phyloP scores from a whole-genome alignment of 2,888 invertebrate species.

The Melieria omissa region DNA sequence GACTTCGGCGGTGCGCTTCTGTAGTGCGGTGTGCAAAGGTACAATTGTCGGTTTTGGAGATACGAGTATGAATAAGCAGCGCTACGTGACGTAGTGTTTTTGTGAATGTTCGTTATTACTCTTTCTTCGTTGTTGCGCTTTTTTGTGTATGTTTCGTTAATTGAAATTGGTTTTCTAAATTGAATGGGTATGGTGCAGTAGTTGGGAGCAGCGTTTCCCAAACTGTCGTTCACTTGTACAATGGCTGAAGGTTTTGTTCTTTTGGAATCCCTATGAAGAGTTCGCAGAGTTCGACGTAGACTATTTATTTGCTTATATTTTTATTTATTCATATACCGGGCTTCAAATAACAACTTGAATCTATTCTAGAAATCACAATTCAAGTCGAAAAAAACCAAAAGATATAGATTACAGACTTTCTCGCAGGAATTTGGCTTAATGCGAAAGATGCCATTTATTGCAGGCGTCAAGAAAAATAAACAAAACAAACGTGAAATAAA shows the following conservation, averaged over 20 bases:
- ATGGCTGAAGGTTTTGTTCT: neutral
- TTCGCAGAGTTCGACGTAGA: too few species aligned
- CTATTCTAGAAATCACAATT: too few species aligned
- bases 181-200: neutral
- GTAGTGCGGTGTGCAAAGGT: slow-evolving; percentile 40
- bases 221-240: neutral
- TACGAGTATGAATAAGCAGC: neutral
- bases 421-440: too few species aligned
- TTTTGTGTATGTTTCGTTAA: slow-evolving; percentile 6
- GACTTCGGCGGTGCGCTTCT: neutral
- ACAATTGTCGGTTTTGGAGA: slow-evolving; percentile 8
- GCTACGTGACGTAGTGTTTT: too few species aligned
- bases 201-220: slow-evolving; percentile 7
- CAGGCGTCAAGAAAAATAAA: too few species aligned
- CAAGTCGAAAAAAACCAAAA: too few species aligned
- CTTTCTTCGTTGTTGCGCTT: neutral
- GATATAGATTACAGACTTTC: too few species aligned
- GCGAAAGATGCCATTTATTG: too few species aligned
- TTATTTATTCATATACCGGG: too few species aligned
- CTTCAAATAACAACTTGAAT: too few species aligned
- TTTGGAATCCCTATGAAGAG: neutral
- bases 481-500: too few species aligned
- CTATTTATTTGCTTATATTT: too few species aligned
- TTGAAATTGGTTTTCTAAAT: slow-evolving; percentile 11
- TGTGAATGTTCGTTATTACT: neutral